These are phyloP conservation scores for Nylanderia fulva DNA, from an alignment of 1,140 invertebrate genomes.

Conservation along the genomic window DNA sequence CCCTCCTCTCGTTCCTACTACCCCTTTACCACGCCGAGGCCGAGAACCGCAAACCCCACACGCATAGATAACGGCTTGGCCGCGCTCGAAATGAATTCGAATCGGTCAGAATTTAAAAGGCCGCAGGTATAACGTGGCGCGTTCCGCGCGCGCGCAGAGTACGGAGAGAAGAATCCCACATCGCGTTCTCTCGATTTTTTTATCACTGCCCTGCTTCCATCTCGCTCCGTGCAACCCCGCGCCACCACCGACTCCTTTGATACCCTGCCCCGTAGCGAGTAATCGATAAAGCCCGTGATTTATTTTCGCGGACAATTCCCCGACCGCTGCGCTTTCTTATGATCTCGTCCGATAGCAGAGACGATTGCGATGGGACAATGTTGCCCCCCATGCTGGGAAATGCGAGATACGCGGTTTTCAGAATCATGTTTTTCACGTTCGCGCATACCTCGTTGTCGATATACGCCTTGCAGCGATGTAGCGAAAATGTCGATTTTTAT, in stretches of 20 bases:
- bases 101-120: slow-evolving; percentile 75
- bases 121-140: slow-evolving; percentile 54
- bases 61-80: slow-evolving; percentile 78
- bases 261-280: slow-evolving; percentile 25
- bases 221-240: neutral
- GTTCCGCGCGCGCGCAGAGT: slow-evolving; percentile 1
- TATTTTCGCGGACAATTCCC: slow-evolving; percentile 55
- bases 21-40: slow-evolving; percentile 69
- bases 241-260: neutral
- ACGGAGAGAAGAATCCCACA: slow-evolving; percentile 59
- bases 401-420: slow-evolving; percentile 20
- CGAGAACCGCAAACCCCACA: slow-evolving; percentile 78
- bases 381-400: neutral
- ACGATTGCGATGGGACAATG: slow-evolving; percentile 1
- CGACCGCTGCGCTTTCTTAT: slow-evolving; percentile 38
- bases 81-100: slow-evolving; percentile 78
- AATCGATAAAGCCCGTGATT: slow-evolving; percentile 73
- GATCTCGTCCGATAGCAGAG: neutral
- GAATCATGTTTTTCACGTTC: neutral
- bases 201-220: slow-evolving; percentile 45
- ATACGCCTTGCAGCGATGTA: neutral
- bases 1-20: slow-evolving; percentile 17
- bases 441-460: neutral
- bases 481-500: slow-evolving; percentile 19
- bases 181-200: slow-evolving; percentile 66